Evolutionary conservation across 2,888 invertebrate species (phyloP).

Genomic region (Silvanus unidentatus): DNA sequence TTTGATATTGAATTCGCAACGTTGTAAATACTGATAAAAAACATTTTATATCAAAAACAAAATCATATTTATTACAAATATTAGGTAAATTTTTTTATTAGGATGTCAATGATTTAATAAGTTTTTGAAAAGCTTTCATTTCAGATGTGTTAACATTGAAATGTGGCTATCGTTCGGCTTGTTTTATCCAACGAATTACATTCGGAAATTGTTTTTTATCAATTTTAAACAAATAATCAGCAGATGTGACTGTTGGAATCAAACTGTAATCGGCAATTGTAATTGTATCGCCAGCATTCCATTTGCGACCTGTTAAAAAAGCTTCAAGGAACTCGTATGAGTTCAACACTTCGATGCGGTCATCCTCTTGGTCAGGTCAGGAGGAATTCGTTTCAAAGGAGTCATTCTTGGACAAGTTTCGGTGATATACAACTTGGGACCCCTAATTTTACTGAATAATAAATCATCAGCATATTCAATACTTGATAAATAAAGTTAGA

Average conservation of each 20-base stretch:
- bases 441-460: conserved; percentile 16
- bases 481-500: too few species aligned
- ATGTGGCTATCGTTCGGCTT: conserved; percentile 30
- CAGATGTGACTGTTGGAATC: conserved; percentile 44
- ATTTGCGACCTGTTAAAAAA: conserved; percentile 47
- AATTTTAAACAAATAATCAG: conserved; percentile 28
- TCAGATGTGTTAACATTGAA: not conserved
- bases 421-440: conserved; percentile 46
- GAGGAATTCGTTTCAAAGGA: too few species aligned
- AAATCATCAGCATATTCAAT: too few species aligned
- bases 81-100: conserved; percentile 36
- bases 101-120: too few species aligned
- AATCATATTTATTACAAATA: too few species aligned
- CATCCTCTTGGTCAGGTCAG: not conserved
- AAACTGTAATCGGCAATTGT: conserved; percentile 31
- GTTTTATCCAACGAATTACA: conserved; percentile 34
- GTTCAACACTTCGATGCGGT: conserved; percentile 43
- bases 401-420: conserved; percentile 47
- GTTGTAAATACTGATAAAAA: too few species aligned
- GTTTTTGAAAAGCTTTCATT: not conserved
- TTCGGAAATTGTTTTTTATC: conserved; percentile 34
- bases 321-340: conserved; percentile 46
- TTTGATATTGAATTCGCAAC: too few species aligned
- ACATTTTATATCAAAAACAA: too few species aligned
- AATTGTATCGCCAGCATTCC: conserved; percentile 46